A percentile compares a stretch with the other conserved stretches of the same genome.
Evolutionary conservation across 2,888 invertebrate genomes (phyloP).

Genomic region (Scotopteryx bipunctaria): DNA sequence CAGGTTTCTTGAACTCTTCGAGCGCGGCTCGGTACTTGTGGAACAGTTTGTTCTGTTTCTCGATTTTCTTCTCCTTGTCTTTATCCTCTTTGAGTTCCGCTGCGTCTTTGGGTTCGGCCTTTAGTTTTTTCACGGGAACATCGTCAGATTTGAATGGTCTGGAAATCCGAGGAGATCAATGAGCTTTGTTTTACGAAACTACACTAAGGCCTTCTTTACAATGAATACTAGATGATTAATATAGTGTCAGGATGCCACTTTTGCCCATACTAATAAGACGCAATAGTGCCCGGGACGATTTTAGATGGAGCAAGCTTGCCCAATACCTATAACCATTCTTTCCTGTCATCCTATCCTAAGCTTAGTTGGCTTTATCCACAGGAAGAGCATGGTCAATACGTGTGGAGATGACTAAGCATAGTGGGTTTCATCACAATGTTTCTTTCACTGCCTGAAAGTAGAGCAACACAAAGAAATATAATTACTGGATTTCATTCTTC

Average conservation of each 20-base stretch:
- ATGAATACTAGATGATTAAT: too few relatives aligned
- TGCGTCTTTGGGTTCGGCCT: conserved; percentile 84
- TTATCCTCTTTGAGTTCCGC: conserved; percentile 75
- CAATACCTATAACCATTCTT: too few relatives aligned
- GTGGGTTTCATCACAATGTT: neutral
- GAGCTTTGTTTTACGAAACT: too few relatives aligned
- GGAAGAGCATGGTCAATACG: too few relatives aligned
- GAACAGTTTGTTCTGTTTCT: conserved; percentile 87
- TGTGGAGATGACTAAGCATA: too few relatives aligned
- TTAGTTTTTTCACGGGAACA: conserved; percentile 87
- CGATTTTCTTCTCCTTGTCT: conserved; percentile 83
- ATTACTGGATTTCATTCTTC: conserved; percentile 86
- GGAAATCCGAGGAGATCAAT: conserved; percentile 32
- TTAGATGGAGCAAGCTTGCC: too few relatives aligned
- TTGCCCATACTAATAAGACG: too few relatives aligned
- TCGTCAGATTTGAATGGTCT: conserved; percentile 76
- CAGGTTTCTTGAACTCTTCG: conserved; percentile 81
- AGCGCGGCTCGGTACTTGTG: conserved; percentile 64
- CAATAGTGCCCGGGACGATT: too few relatives aligned
- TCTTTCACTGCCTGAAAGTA: neutral
- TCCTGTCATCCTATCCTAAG: too few relatives aligned
- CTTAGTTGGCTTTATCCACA: too few relatives aligned
- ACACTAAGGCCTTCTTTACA: too few relatives aligned
- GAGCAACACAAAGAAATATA: conserved; percentile 34
- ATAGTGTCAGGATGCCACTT: too few relatives aligned